Percentiles rank a stretch among this genome's conserved stretches.
Conservation (phyloP, 2,113 vertebrate species). For the Octodon degus region DNA sequence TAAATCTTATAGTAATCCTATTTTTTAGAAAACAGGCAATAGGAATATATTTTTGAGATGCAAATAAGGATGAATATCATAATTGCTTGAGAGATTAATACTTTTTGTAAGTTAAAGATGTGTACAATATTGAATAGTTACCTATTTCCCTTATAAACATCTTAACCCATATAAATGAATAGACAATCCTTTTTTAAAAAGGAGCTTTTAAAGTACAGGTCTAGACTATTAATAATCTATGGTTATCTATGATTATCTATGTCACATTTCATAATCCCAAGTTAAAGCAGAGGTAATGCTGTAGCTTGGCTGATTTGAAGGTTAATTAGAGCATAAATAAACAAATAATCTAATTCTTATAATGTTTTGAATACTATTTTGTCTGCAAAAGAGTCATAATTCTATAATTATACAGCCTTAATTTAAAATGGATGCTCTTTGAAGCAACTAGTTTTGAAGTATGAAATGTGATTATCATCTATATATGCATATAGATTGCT, state of each 20-base stretch:
- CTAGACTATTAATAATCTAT: not conserved
- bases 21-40: not conserved
- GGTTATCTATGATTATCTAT: not conserved
- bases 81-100: not conserved
- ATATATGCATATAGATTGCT: not conserved
- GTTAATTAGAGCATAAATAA: not conserved
- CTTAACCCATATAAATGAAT: not conserved
- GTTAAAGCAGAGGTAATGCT: not conserved
- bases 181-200: not conserved
- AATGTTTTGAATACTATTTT: not conserved
- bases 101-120: not conserved
- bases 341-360: not conserved
- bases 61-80: not conserved
- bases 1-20: not conserved
- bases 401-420: not conserved
- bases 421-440: not conserved
- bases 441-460: not conserved
- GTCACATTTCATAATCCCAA: not conserved
- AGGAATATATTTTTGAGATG: not conserved
- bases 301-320: not conserved
- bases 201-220: not conserved
- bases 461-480: not conserved
- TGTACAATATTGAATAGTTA: not conserved
- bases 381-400: not conserved
- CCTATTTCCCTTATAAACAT: not conserved